These are phyloP conservation scores for Leucophora obtusa DNA, from an alignment of 2,888 invertebrate genomes.

Conservation along the genomic window DNA sequence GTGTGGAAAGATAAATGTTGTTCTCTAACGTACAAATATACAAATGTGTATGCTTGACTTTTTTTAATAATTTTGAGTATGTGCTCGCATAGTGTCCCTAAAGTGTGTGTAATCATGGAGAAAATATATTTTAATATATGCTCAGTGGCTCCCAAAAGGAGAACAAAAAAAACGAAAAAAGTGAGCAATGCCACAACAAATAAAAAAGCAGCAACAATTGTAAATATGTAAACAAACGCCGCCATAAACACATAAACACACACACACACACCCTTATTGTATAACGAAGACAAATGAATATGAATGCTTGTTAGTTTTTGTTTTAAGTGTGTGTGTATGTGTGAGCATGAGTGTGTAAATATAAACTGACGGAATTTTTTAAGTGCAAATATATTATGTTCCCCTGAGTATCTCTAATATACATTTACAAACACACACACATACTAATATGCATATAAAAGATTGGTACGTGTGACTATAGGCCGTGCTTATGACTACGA, in stretches of 20 bases:
- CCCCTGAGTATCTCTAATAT: constrained; percentile 32
- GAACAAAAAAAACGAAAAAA: constrained; percentile 12
- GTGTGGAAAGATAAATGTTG: constrained; percentile 19
- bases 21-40: constrained; percentile 20
- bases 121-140: constrained; percentile 54
- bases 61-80: constrained; percentile 22
- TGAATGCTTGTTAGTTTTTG: constrained; percentile 25
- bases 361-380: neutral
- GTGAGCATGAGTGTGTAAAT: constrained; percentile 4
- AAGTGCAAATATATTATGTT: constrained; percentile 25
- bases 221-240: constrained; percentile 4
- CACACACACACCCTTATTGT: neutral
- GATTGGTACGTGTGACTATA: no score
- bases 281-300: constrained; percentile 41
- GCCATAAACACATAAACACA: neutral
- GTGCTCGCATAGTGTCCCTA: constrained; percentile 43
- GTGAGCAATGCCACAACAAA: constrained; percentile 38
- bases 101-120: constrained; percentile 51
- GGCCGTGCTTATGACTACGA: no score
- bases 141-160: constrained; percentile 43
- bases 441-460: no score
- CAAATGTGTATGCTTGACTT: neutral
- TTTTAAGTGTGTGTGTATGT: constrained; percentile 18
- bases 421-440: neutral
- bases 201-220: constrained; percentile 29